Base-by-base conservation (phyloP, 2,888 invertebrate genomes). In the Magallana nippona region DNA sequence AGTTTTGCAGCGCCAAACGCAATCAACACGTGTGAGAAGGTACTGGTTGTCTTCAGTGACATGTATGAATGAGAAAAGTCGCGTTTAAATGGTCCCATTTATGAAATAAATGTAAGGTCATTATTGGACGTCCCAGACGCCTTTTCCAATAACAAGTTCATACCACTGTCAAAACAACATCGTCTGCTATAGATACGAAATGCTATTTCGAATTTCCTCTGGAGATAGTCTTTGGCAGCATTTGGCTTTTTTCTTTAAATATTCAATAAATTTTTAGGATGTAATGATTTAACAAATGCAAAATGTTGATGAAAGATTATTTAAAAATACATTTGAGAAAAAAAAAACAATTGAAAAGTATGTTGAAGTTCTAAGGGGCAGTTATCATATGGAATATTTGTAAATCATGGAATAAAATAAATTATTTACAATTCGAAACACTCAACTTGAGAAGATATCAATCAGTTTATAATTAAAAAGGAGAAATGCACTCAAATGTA, bases 1-100 rank as follows among this genome's bases (percentile, higher is more conserved):
- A 89, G 86, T 86, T 85, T 84, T 81, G 80, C 84, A 89, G 89
- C 89, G 89, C 84, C 87, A 87, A 89, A 85, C 78, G 79, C 63
- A 82, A 80, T n/a, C 56, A 44, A 62, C n/a, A 17, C 79, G 55
- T 81, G 58, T 58, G 17, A 2, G 81, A 60, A 60, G 60, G 56
- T 78, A 55, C n/a, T 78, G 13, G 17, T 19, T 13, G n/a, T 10
- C 19, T 22, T 71, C 71, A 32, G 27, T 15, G 22, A 32, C 22
- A 5, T 22, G 13, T 27, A 71, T 71, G 71, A 71, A 71, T 71
- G 71, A 71, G 22, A 27, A 71, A 71, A 3, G 27, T 15, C 22
- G 22, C 15, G 71, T 22, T 60, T 15, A 71, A 71, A 27, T 71
- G 71, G 27, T 71, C 13, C 32, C 32, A 71, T 22, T 19, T 27